These are phyloP conservation scores for Crenichthys baileyi DNA, from an alignment of 2,797 vertebrate genomes.

Conservation along the genomic window DNA sequence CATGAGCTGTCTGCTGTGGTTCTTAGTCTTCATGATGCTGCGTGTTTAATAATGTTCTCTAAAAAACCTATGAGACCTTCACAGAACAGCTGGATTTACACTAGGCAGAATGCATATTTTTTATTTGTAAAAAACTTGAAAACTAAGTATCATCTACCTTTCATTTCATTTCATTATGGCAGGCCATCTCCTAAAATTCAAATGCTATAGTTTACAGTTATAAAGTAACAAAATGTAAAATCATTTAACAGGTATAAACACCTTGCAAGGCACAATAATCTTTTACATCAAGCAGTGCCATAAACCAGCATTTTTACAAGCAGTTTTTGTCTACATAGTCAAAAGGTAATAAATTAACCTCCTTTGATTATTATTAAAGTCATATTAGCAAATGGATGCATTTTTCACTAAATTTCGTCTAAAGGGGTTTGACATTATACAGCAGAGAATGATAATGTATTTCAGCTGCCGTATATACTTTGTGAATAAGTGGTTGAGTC, in stretches of 20 bases:
- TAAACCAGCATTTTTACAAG: neutral
- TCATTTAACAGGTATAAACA: neutral
- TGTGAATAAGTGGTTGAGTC: neutral
- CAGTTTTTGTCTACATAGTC: neutral
- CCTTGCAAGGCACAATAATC: neutral
- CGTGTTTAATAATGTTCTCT: neutral
- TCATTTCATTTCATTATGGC: neutral
- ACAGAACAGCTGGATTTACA: neutral
- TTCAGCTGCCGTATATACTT: slow-evolving; percentile 13
- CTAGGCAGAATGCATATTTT: neutral
- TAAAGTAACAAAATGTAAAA: neutral
- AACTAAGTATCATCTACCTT: neutral
- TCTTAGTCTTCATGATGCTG: neutral
- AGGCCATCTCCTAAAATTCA: neutral
- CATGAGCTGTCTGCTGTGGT: too few species aligned
- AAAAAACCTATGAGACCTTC: neutral
- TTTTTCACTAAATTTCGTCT: neutral
- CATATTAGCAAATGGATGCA: neutral
- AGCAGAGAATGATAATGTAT: slow-evolving; percentile 3
- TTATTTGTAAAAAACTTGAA: neutral
- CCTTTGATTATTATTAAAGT: neutral
- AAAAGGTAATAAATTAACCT: neutral
- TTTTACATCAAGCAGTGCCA: neutral
- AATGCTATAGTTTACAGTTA: neutral
- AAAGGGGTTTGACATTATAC: neutral